Percentiles rank a stretch among this genome's conserved stretches.
phyloP scores from a whole-genome alignment of 1,140 invertebrate species.

The Rhagoletis pomonella region DNA sequence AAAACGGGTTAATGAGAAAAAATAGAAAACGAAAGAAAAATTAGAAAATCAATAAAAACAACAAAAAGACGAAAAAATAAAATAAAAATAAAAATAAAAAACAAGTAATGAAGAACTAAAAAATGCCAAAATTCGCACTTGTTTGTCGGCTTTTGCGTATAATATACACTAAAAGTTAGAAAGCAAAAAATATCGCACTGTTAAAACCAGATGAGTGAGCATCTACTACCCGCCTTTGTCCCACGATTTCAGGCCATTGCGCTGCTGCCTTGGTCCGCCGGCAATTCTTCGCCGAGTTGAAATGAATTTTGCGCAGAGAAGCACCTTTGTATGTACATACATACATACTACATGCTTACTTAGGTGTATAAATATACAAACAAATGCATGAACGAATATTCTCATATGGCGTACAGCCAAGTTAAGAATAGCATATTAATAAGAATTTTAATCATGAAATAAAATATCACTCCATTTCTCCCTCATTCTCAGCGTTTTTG shows the following conservation, averaged over 20 bases:
- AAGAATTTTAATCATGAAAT: constrained; percentile 49
- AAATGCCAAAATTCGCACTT: background rate
- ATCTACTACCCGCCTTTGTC: too few relatives aligned
- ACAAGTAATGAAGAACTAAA: background rate
- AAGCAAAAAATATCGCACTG: too few relatives aligned
- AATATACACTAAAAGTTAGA: too few relatives aligned
- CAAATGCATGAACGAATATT: background rate
- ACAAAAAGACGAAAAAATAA: background rate
- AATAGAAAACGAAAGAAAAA: background rate
- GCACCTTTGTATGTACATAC: background rate
- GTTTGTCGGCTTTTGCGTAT: background rate
- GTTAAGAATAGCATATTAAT: constrained; percentile 46
- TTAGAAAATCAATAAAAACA: background rate
- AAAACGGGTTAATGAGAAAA: background rate
- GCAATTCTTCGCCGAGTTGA: background rate
- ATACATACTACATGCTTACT: background rate
- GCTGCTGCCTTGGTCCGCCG: background rate
- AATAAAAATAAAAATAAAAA: background rate
- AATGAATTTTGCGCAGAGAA: background rate
- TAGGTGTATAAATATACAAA: background rate
- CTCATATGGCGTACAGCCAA: constrained; percentile 36
- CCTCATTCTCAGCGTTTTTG: background rate
- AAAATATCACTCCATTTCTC: constrained; percentile 45
- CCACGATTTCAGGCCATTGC: background rate
- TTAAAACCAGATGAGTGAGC: too few relatives aligned